Conservation (phyloP, 2,797 vertebrate species). For the Clarias laeviceps region DNA sequence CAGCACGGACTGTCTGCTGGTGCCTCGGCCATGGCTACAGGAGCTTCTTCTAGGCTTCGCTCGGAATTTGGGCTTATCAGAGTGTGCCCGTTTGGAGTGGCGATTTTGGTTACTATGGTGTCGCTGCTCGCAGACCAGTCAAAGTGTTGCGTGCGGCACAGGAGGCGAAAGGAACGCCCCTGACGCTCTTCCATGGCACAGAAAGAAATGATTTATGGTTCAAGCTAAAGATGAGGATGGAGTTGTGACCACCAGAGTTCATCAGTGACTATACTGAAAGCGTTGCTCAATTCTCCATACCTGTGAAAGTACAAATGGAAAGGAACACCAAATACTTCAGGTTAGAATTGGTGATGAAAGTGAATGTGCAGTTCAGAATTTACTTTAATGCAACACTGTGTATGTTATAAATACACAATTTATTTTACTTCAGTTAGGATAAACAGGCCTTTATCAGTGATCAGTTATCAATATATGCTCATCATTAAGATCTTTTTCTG, state of each 20-base stretch:
- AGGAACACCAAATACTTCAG: not conserved
- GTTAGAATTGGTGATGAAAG: not conserved
- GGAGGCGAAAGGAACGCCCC: constrained; percentile 66
- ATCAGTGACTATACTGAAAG: not conserved
- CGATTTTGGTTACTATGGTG: constrained; percentile 61
- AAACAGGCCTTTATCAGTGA: not conserved
- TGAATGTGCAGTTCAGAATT: too few relatives aligned
- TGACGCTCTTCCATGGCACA: constrained; percentile 67
- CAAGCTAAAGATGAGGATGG: not conserved
- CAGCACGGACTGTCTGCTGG: constrained; percentile 64
- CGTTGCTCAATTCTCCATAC: constrained; percentile 18
- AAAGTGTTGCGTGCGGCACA: constrained; percentile 64
- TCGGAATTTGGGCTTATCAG: constrained; percentile 57
- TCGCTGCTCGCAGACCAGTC: constrained; percentile 60
- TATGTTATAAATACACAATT: too few relatives aligned
- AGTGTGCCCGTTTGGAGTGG: constrained; percentile 67
- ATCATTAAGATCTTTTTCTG: too few relatives aligned
- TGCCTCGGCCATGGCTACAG: constrained; percentile 39
- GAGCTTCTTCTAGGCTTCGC: constrained; percentile 45
- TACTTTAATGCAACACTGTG: not conserved
- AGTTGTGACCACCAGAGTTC: not conserved
- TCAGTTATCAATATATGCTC: too few relatives aligned
- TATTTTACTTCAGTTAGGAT: not conserved
- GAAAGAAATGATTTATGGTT: not conserved
- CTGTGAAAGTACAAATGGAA: constrained; percentile 27